phyloP scores from a whole-genome alignment of 2,888 invertebrate species.

The Timandra comae region DNA sequence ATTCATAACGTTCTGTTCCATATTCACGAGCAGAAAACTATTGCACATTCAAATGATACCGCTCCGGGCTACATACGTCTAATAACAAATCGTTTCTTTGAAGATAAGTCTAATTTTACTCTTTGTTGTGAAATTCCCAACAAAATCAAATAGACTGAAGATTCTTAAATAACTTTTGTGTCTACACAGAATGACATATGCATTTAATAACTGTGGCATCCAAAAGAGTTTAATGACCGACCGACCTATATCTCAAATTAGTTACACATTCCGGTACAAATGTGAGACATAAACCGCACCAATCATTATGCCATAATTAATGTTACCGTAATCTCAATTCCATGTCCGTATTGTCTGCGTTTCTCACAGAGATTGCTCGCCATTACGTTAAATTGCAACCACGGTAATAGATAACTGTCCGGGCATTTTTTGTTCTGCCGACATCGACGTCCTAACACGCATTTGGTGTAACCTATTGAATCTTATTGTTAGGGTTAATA shows the following conservation, averaged over 20 bases:
- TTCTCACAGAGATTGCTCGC: constrained; percentile 61
- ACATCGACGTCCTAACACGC: constrained; percentile 11
- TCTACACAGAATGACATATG: too few relatives aligned
- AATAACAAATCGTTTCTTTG: too few relatives aligned
- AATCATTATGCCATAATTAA: constrained; percentile 47
- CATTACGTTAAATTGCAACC: constrained; percentile 55
- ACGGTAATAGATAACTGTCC: constrained; percentile 45
- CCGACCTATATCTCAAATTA: constrained; percentile 15
- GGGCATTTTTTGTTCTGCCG: constrained; percentile 26
- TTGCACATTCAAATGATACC: constrained; percentile 8
- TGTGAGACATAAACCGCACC: constrained; percentile 33
- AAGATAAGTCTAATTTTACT: too few relatives aligned
- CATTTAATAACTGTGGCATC: neutral
- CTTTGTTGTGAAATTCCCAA: too few relatives aligned
- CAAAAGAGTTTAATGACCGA: constrained; percentile 1
- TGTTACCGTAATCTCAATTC: constrained; percentile 56
- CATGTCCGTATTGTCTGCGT: constrained; percentile 52
- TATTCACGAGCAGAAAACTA: constrained; percentile 11
- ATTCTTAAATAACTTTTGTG: too few relatives aligned
- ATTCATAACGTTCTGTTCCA: constrained; percentile 18
- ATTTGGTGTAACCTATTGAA: constrained; percentile 8
- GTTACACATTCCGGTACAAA: too few relatives aligned
- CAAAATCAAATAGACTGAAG: too few relatives aligned
- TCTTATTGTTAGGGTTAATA: too few relatives aligned
- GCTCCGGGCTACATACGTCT: too few relatives aligned